Evolutionary conservation across 2,888 invertebrate genomes (phyloP).

Genomic region (Aradus depressus): DNA sequence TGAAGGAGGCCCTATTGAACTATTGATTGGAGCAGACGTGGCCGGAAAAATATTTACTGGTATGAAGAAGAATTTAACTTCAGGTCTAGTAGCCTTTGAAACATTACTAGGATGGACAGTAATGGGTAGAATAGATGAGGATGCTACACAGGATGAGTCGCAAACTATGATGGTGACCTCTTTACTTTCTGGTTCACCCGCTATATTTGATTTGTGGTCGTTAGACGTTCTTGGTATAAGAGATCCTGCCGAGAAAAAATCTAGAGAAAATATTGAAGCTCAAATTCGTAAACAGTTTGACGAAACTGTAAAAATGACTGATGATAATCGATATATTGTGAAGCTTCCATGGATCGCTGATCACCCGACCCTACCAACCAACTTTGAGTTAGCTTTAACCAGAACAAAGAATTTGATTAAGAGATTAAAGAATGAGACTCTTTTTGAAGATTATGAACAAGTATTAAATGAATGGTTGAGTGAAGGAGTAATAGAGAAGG

Average conservation of each 20-base stretch:
- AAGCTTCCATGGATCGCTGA: slow-evolving; percentile 33
- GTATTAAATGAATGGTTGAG: slow-evolving; percentile 32
- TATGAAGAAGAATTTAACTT: neutral
- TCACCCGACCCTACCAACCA: slow-evolving; percentile 32
- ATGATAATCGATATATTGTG: slow-evolving; percentile 33
- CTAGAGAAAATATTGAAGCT: slow-evolving; percentile 6
- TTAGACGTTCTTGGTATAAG: slow-evolving; percentile 23
- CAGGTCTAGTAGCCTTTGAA: slow-evolving; percentile 8
- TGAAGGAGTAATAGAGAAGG: slow-evolving; percentile 31
- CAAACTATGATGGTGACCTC: too few species aligned
- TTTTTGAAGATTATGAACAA: slow-evolving; percentile 29
- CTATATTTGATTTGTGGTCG: slow-evolving; percentile 19
- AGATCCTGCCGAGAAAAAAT: slow-evolving; percentile 16
- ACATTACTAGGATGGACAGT: slow-evolving; percentile 15
- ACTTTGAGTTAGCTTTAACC: slow-evolving; percentile 30
- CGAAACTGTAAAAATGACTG: slow-evolving; percentile 30
- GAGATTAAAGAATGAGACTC: too few species aligned
- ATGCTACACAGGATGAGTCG: neutral
- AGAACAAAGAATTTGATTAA: slow-evolving; percentile 28
- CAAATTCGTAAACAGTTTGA: slow-evolving; percentile 18
- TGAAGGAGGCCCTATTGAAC: slow-evolving; percentile 4
- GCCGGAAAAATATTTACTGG: slow-evolving; percentile 11
- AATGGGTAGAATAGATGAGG: slow-evolving; percentile 9
- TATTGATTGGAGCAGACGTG: slow-evolving; percentile 14
- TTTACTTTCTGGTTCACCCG: too few species aligned